phyloP scores from a whole-genome alignment of 2,113 vertebrate genomes.

The Eonycteris spelaea region DNA sequence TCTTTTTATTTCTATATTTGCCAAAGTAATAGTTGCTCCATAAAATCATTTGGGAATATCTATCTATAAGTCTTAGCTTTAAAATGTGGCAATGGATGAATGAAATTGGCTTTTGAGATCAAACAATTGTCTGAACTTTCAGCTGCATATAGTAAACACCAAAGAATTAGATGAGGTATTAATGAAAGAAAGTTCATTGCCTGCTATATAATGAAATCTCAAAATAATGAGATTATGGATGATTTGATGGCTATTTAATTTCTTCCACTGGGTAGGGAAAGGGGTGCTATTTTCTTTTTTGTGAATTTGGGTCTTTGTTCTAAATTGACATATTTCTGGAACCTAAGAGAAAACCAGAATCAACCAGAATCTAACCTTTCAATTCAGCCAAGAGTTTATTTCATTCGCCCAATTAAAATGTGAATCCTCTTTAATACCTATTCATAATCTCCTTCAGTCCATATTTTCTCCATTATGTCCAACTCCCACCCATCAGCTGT shows the following conservation, averaged over 20 bases:
- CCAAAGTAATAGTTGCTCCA: neutral
- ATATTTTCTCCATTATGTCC: neutral
- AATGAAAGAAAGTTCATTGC: neutral
- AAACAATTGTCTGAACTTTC: neutral
- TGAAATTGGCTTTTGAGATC: neutral
- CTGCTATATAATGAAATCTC: neutral
- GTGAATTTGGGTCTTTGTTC: neutral
- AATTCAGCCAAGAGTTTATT: constrained; percentile 16
- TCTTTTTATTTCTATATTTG: neutral
- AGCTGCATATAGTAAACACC: neutral
- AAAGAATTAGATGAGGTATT: neutral
- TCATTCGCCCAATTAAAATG: neutral
- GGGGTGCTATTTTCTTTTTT: neutral
- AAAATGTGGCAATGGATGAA: neutral
- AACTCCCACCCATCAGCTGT: neutral
- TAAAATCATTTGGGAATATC: neutral
- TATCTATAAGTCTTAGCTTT: neutral
- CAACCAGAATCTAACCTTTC: neutral
- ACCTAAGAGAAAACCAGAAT: neutral
- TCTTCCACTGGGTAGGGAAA: neutral
- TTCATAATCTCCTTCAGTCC: neutral
- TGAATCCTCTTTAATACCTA: neutral
- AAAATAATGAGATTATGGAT: neutral
- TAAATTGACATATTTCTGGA: neutral
- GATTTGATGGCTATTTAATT: neutral